Evolutionary conservation across 2,113 vertebrate genomes (phyloP).

Genomic region (Apodemus speciosus): DNA sequence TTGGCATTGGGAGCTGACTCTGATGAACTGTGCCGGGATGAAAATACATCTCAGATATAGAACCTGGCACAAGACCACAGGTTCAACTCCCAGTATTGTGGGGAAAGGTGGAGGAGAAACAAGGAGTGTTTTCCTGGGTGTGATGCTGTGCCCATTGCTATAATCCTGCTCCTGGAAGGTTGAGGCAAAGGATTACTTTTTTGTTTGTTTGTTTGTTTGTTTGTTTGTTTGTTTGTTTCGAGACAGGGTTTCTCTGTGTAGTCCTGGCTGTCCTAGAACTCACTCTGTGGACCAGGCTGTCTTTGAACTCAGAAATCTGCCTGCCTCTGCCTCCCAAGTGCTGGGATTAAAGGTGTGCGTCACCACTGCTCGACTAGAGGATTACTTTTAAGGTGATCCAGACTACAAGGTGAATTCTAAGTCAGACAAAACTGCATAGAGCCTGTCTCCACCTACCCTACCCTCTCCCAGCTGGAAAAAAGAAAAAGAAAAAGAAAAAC

Average conservation of each 20-base stretch:
- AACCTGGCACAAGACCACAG: neutral
- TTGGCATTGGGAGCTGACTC: neutral
- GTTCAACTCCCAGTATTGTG: neutral
- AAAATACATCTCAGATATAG: neutral
- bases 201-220: too few relatives aligned
- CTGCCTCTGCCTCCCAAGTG: too few relatives aligned
- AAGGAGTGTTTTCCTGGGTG: neutral
- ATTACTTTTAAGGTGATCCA: neutral
- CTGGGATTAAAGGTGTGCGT: too few relatives aligned
- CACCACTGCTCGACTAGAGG: too few relatives aligned
- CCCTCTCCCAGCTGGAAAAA: too few relatives aligned
- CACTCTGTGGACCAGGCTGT: too few relatives aligned
- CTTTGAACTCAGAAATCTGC: too few relatives aligned
- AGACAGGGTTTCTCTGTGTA: too few relatives aligned
- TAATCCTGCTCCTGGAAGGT: neutral
- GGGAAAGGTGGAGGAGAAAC: neutral
- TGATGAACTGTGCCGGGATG: neutral
- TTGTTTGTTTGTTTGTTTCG: too few relatives aligned
- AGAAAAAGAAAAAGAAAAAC: neutral
- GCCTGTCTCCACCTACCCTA: neutral
- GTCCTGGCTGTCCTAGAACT: too few relatives aligned
- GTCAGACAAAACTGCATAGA: neutral
- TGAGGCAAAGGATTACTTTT: neutral
- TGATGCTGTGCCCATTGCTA: neutral
- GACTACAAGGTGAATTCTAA: neutral